Evolutionary conservation across 1,140 invertebrate genomes (phyloP).

Genomic region (Drosophila azteca): DNA sequence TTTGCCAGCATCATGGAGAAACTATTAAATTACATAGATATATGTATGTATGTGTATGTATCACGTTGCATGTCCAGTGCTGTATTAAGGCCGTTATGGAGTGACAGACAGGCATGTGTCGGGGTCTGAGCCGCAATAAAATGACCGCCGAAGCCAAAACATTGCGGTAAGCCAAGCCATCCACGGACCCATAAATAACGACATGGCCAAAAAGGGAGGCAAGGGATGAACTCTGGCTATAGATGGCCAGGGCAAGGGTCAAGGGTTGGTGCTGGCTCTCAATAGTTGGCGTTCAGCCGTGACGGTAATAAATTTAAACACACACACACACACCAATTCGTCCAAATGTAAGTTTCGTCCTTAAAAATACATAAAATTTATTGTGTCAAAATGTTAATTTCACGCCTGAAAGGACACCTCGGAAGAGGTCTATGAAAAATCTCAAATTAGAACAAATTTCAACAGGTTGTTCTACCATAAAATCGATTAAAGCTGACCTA

Average conservation of each 20-base stretch:
- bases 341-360: conserved; percentile 49
- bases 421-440: background rate
- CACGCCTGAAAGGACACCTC: conserved; percentile 55
- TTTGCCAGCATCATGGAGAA: conserved; percentile 27
- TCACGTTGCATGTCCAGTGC: background rate
- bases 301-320: conserved; percentile 68
- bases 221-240: conserved; percentile 24
- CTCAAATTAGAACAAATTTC: conserved; percentile 2
- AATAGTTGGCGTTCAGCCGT: conserved; percentile 65
- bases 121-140: conserved; percentile 68
- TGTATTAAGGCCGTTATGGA: conserved; percentile 39
- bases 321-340: conserved; percentile 35
- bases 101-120: conserved; percentile 75
- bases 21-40: conserved; percentile 52
- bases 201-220: conserved; percentile 2
- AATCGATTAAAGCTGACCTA: too few relatives aligned
- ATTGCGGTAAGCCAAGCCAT: conserved; percentile 61
- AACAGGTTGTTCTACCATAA: too few relatives aligned
- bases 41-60: conserved; percentile 30
- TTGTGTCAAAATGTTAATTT: conserved; percentile 80
- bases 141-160: conserved; percentile 71
- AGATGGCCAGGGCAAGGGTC: conserved; percentile 9
- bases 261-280: conserved; percentile 7
- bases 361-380: conserved; percentile 65
- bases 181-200: conserved; percentile 54